Conservation (phyloP, 2,113 vertebrate genomes). For the Mugil cephalus region DNA sequence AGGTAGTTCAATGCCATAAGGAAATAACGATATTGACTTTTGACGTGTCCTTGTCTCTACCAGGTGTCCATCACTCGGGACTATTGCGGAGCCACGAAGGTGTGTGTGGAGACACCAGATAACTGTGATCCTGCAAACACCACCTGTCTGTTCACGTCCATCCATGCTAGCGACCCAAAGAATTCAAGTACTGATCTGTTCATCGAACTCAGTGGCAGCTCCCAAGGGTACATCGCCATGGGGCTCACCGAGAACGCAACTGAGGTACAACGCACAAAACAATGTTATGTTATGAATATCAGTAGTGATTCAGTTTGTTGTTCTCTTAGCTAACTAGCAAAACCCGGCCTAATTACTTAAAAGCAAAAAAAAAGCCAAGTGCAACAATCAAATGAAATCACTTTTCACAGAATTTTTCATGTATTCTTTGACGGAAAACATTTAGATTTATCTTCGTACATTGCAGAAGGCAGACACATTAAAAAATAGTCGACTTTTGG, state of each 20-base stretch:
- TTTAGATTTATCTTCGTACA: neutral
- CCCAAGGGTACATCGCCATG: constrained; percentile 47
- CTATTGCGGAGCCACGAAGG: constrained; percentile 21
- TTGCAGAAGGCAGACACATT: too few species aligned
- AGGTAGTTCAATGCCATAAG: too few species aligned
- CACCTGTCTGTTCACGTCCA: constrained; percentile 57
- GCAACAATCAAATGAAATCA: too few species aligned
- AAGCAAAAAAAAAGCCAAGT: too few species aligned
- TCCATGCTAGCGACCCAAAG: fast-evolving
- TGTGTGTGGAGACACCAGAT: neutral
- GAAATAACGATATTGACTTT: neutral
- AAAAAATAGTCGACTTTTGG: neutral
- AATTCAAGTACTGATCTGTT: neutral
- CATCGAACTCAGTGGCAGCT: constrained; percentile 45
- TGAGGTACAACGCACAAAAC: constrained; percentile 31
- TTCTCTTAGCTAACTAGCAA: too few species aligned
- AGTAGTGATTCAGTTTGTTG: too few species aligned
- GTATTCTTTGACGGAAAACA: neutral
- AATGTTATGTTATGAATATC: neutral
- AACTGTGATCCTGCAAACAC: constrained; percentile 43
- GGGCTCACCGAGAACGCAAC: neutral
- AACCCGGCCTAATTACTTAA: too few species aligned
- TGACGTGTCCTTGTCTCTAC: neutral
- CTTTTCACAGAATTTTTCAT: neutral
- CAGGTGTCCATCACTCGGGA: constrained; percentile 48